These are phyloP conservation scores for Diorhabda carinulata DNA, from an alignment of 1,140 invertebrate genomes.

Conservation along the genomic window DNA sequence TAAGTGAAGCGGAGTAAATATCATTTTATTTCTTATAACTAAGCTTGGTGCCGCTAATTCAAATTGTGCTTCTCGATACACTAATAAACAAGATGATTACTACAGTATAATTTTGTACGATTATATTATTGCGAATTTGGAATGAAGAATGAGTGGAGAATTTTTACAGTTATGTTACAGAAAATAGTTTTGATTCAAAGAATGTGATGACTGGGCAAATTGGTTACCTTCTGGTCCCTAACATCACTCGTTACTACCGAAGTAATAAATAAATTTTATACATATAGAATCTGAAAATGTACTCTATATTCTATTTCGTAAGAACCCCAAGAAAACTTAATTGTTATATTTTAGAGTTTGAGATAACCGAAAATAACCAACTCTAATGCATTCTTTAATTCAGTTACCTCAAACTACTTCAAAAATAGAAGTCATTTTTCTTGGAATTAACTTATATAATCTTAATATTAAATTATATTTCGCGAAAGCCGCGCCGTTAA, in stretches of 20 bases:
- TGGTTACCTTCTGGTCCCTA: conserved; percentile 42
- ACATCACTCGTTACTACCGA: conserved; percentile 43
- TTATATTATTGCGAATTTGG: conserved; percentile 20
- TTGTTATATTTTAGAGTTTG: background rate
- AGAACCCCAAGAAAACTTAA: background rate
- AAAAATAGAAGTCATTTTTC: no score
- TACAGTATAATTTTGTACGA: conserved; percentile 17
- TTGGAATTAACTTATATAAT: no score
- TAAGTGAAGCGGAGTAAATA: conserved; percentile 31
- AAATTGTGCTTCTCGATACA: conserved; percentile 2
- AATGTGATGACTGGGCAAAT: conserved; percentile 44
- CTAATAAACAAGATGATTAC: background rate
- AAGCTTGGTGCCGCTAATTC: conserved; percentile 16
- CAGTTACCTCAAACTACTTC: no score
- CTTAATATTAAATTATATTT: conserved; percentile 5
- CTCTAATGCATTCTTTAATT: no score
- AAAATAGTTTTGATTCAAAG: conserved; percentile 24
- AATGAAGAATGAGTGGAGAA: conserved; percentile 22
- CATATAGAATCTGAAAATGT: conserved; percentile 16
- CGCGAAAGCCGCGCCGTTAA: conserved; percentile 22
- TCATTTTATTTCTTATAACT: conserved; percentile 1
- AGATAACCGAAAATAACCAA: conserved; percentile 16
- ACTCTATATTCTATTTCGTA: background rate
- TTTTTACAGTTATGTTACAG: conserved; percentile 30
- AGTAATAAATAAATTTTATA: conserved; percentile 29